Conservation (phyloP, 2,888 invertebrate genomes). For the Antheraea yamamai region DNA sequence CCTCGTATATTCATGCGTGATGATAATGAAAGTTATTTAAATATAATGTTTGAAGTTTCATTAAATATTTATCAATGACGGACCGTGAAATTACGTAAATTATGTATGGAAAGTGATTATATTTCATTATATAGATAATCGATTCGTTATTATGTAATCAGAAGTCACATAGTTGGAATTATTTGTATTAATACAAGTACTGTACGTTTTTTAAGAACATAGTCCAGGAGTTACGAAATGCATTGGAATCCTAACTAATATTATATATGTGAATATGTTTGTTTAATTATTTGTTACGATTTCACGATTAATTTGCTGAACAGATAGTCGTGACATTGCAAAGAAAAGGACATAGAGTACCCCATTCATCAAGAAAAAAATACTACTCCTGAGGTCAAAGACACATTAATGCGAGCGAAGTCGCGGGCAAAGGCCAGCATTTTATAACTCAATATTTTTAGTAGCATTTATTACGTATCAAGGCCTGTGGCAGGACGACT, state of each 20-base stretch:
- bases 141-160: slow-evolving; percentile 6
- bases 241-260: too few species aligned
- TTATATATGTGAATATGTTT: too few species aligned
- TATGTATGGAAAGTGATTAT: slow-evolving; percentile 8
- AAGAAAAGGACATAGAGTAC: too few species aligned
- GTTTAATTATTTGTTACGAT: too few species aligned
- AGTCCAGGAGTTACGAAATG: background rate
- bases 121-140: background rate
- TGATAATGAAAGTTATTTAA: background rate
- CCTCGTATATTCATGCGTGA: background rate
- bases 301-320: too few species aligned
- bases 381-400: too few species aligned
- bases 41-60: background rate
- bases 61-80: slow-evolving; percentile 13
- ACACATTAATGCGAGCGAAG: too few species aligned
- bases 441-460: too few species aligned
- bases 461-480: too few species aligned
- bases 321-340: too few species aligned
- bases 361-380: too few species aligned
- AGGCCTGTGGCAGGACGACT: background rate
- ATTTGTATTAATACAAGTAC: background rate
- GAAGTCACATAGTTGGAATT: background rate
- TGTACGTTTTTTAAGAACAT: background rate
- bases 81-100: slow-evolving; percentile 24
- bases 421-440: too few species aligned